Conservation (phyloP, 2,888 invertebrate species). For the Epicampocera succincta region DNA sequence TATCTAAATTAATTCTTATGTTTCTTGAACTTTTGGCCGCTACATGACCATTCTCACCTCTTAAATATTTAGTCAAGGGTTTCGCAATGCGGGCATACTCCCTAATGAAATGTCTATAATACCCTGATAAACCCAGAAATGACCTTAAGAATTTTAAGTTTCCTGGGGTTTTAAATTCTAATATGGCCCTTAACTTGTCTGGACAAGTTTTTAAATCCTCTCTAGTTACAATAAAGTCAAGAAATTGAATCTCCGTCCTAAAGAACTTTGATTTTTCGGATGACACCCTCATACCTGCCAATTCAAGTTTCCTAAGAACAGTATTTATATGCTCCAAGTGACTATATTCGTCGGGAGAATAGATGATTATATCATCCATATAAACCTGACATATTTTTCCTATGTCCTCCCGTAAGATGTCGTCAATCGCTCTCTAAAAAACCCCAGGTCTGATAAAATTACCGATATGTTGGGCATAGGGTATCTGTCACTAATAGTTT, state of each 20-base stretch:
- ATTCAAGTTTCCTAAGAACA: constrained; percentile 2
- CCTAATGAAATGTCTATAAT: too few relatives aligned
- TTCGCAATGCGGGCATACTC: too few relatives aligned
- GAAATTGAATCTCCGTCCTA: constrained; percentile 23
- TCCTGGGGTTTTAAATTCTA: constrained; percentile 17
- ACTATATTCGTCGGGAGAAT: constrained; percentile 23
- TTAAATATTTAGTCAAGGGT: too few relatives aligned
- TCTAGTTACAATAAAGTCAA: constrained; percentile 3
- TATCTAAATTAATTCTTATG: too few relatives aligned
- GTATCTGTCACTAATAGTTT: constrained; percentile 2
- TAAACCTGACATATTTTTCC: constrained; percentile 42
- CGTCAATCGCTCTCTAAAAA: constrained; percentile 40
- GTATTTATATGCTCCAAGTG: constrained; percentile 5
- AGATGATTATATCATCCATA: constrained; percentile 40
- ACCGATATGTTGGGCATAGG: constrained; percentile 7
- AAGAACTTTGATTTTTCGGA: constrained; percentile 20
- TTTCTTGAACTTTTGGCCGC: too few relatives aligned
- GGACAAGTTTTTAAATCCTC: constrained; percentile 28
- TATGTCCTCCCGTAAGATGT: constrained; percentile 9
- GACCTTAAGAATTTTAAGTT: too few relatives aligned
- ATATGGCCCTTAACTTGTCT: constrained; percentile 9
- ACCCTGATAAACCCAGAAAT: too few relatives aligned
- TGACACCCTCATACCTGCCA: constrained; percentile 2
- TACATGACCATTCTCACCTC: too few relatives aligned
- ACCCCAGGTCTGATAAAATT: constrained; percentile 17